Evolutionary conservation across 1,140 invertebrate species (phyloP).

Genomic region (Brachionus plicatilis): DNA sequence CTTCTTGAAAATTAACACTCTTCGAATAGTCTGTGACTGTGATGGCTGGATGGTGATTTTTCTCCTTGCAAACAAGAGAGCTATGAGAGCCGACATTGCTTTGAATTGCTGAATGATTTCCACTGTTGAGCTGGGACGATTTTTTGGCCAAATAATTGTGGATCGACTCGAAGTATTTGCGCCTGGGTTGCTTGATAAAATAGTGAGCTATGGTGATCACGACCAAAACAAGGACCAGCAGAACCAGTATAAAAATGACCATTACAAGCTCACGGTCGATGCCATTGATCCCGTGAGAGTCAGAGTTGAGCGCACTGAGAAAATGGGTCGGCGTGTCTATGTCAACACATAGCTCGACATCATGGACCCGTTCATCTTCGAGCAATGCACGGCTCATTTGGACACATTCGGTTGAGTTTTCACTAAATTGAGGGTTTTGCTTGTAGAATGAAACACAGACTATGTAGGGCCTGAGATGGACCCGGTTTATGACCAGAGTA

Average conservation of each 20-base stretch:
- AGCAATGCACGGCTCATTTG: neutral
- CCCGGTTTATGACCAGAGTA: constrained; percentile 1
- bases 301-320: constrained; percentile 1
- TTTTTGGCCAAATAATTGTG: neutral
- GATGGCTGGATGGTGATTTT: neutral
- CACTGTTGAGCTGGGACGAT: neutral
- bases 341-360: constrained; percentile 19
- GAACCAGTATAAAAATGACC: constrained; percentile 11
- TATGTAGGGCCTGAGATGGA: constrained; percentile 16
- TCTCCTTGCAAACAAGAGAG: neutral
- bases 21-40: neutral
- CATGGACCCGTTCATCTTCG: neutral
- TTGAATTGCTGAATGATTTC: neutral
- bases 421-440: neutral
- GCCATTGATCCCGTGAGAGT: neutral
- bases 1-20: neutral
- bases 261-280: constrained; percentile 13
- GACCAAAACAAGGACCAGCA: neutral
- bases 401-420: neutral
- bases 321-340: constrained; percentile 29
- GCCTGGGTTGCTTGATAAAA: neutral
- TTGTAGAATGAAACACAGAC: constrained; percentile 30
- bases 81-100: constrained; percentile 8
- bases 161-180: neutral
- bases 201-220: constrained; percentile 18